Evolutionary conservation across 2,888 invertebrate genomes (phyloP).

Genomic region (Phymatocera aterrima): DNA sequence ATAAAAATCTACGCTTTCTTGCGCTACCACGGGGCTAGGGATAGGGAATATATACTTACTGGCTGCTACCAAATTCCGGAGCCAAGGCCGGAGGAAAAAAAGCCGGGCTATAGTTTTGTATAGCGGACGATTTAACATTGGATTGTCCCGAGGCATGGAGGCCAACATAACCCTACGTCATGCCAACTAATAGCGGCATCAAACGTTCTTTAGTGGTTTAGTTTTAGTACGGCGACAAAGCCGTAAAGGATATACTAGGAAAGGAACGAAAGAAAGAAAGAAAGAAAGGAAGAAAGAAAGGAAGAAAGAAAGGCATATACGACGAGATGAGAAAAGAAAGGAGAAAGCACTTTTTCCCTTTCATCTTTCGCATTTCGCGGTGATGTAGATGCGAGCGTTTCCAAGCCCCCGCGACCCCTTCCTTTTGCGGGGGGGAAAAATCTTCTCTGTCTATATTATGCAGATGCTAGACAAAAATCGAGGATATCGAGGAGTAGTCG

Average conservation of each 20-base stretch:
- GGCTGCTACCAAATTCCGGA: not conserved
- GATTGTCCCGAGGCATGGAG: constrained; percentile 37
- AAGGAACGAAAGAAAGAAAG: not conserved
- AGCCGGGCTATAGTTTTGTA: constrained; percentile 6
- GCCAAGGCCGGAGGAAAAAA: not conserved
- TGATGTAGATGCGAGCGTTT: too few relatives aligned
- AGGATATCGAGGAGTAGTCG: not conserved
- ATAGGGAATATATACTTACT: too few relatives aligned
- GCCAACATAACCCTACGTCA: constrained; percentile 43
- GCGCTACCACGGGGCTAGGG: not conserved
- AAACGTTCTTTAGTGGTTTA: constrained; percentile 44
- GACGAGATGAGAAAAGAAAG: not conserved
- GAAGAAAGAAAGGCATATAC: not conserved
- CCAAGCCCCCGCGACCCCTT: too few relatives aligned
- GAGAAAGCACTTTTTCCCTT: not conserved
- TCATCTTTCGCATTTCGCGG: not conserved
- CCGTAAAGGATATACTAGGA: constrained; percentile 17
- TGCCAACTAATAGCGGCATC: constrained; percentile 43
- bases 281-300: not conserved
- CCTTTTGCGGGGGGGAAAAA: too few relatives aligned
- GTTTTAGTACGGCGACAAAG: constrained; percentile 24
- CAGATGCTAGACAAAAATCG: too few relatives aligned
- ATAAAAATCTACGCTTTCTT: constrained; percentile 43
- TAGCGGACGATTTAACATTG: constrained; percentile 47
- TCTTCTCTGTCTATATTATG: too few relatives aligned